Percentiles rank a stretch among this genome's conserved stretches.
phyloP scores from a whole-genome alignment of 2,797 vertebrate genomes.

The Ficedula albicollis region DNA sequence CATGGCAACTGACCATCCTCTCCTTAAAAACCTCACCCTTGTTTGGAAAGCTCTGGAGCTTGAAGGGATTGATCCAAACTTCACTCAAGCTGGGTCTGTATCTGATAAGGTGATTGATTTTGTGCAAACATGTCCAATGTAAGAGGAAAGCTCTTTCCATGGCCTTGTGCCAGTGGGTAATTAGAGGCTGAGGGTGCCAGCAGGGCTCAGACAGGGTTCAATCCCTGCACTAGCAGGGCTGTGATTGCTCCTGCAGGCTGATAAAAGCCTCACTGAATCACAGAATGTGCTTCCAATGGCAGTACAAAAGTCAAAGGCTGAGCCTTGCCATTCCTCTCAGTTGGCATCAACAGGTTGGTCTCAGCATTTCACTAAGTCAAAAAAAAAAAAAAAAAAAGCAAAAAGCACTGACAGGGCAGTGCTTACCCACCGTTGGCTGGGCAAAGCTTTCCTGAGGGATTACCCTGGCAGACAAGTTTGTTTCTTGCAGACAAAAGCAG shows the following conservation, averaged over 20 bases:
- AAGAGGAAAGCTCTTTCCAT: not conserved
- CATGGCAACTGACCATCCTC: not conserved
- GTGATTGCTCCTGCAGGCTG: not conserved
- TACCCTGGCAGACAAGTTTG: not conserved
- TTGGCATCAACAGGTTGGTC: not conserved
- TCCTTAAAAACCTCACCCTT: not conserved
- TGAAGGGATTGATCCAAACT: not conserved
- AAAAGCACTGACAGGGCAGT: not conserved
- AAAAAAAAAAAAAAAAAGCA: not conserved
- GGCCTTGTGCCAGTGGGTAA: not conserved
- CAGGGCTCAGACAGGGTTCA: not conserved
- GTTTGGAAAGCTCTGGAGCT: not conserved
- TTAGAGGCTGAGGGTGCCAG: not conserved
- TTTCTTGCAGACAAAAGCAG: not conserved
- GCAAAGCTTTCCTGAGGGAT: not conserved
- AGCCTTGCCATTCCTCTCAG: not conserved
- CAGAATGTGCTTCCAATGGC: not conserved
- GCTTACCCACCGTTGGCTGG: not conserved
- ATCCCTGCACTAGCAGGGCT: not conserved
- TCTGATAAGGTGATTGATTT: not conserved
- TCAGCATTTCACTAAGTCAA: not conserved
- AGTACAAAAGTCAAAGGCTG: constrained; percentile 34
- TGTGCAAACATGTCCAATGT: not conserved
- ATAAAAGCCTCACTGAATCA: not conserved
- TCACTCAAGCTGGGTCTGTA: not conserved